Evolutionary conservation across 2,888 invertebrate genomes (phyloP).

Genomic region (Eupeodes latifasciatus): DNA sequence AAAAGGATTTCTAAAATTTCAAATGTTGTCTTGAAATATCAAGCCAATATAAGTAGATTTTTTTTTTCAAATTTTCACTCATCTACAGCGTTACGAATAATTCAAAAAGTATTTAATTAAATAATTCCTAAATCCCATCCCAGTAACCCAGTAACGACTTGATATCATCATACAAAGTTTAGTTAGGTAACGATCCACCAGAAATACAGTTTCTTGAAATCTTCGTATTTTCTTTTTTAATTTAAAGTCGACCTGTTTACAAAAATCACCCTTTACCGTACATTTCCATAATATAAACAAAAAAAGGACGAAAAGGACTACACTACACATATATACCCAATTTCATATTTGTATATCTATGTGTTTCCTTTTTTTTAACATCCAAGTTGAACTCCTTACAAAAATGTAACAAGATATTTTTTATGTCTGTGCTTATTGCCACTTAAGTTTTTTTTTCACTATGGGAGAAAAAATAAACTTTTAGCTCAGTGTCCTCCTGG

Average conservation of each 20-base stretch:
- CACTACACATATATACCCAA: background rate
- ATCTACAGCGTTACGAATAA: background rate
- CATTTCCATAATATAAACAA: background rate
- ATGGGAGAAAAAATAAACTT: slow-evolving; percentile 32
- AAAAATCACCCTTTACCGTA: background rate
- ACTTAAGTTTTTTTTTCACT: slow-evolving; percentile 52
- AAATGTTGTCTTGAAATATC: no score
- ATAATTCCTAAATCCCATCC: background rate
- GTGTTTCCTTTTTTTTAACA: background rate
- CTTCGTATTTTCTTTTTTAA: background rate
- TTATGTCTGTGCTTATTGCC: slow-evolving; percentile 67
- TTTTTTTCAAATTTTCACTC: no score
- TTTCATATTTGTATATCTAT: slow-evolving; percentile 24
- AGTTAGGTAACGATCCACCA: no score
- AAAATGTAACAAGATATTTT: slow-evolving; percentile 56
- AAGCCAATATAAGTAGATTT: no score
- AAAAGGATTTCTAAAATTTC: no score
- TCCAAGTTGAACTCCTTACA: slow-evolving; percentile 56
- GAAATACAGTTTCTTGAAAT: background rate
- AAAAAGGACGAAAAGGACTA: slow-evolving; percentile 11
- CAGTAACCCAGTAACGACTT: slow-evolving; percentile 5
- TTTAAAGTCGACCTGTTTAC: background rate
- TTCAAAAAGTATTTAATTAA: slow-evolving; percentile 33
- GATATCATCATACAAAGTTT: background rate
- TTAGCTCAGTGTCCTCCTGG: slow-evolving; percentile 46